phyloP scores from a whole-genome alignment of 2,888 invertebrate genomes.

The Chirona hameri region DNA sequence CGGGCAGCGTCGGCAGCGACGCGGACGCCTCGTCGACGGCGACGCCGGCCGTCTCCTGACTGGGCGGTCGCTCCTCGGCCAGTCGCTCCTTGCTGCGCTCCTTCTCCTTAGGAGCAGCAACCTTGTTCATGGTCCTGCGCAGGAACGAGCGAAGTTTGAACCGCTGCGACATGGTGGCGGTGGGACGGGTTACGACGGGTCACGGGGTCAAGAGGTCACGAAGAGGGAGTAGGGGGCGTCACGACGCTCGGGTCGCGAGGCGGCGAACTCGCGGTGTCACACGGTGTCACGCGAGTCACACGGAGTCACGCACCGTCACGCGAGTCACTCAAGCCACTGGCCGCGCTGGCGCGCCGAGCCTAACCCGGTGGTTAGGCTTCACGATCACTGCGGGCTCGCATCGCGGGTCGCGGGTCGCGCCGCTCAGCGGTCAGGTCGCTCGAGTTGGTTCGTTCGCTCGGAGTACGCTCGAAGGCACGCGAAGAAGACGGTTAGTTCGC shows the following conservation, averaged over 20 bases:
- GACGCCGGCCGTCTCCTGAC: neutral
- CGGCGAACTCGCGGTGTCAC: too few species aligned
- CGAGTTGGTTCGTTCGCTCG: too few species aligned
- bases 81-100: slow-evolving; percentile 1
- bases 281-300: too few species aligned
- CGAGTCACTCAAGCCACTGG: neutral
- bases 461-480: too few species aligned
- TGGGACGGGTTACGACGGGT: too few species aligned
- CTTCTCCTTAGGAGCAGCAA: neutral
- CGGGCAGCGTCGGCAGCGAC: neutral
- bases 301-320: too few species aligned
- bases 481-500: too few species aligned
- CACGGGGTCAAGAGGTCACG: too few species aligned
- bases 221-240: too few species aligned
- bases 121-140: slow-evolving; percentile 27
- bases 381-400: neutral
- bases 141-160: slow-evolving; percentile 25
- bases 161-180: slow-evolving; percentile 14
- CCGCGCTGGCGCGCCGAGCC: neutral
- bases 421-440: neutral
- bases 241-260: too few species aligned
- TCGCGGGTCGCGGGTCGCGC: too few species aligned
- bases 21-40: slow-evolving; percentile 31
- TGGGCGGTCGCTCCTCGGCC: neutral
- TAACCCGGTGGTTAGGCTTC: neutral